Base-by-base conservation (phyloP, 53 echinoderm and acorn worm genomes). In the Apostichopus leukothele region DNA sequence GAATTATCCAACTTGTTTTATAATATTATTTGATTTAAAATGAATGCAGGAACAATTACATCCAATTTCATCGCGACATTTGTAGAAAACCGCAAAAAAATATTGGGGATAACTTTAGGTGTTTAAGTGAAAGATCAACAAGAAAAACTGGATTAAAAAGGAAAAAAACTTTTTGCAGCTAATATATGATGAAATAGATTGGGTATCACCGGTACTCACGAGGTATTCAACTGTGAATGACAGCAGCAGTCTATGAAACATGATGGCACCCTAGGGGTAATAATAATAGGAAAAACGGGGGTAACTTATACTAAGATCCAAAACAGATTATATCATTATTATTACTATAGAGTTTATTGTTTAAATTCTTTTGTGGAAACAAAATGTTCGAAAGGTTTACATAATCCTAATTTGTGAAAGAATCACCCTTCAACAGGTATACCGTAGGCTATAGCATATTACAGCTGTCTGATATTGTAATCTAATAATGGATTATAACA, bases 31-130 rank as follows among this genome's bases (percentile, higher is more conserved):
- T 67, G 67, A 85, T 60, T 81, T 51, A 60, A 67, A 85, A 85
- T 60, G 85, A 85, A 9, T 27, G 67, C 67, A 85, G 85, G 85
- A 85, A 85, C 85, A 85, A 85, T 85, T 85, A 85, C 85, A 85
- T 52, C 84, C 67, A 85, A 67, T 85, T 85, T 85, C 60, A 68
- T 63, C 27, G 67, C 57, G 67, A 50, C 85, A 85, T 67, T 85
- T 39, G 85, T 50, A 67, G 60, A 52, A 84, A 85, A 85, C 85
- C 85, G 67, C 85, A 84, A 60, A 63, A 39, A 39, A 13, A 18
- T 19, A 71, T 19, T n/a, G 71, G 6, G 71, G 18, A 71, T 71
- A 71, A 71, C 71, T 71, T 71, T 71, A 71, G 71, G 71, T 71
- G 71, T 39, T 39, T 71, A 71, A 71, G 18, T 19, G 71, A 71